Base-by-base conservation (phyloP, 1,140 invertebrate species). In the Drosophila paulistorum region DNA sequence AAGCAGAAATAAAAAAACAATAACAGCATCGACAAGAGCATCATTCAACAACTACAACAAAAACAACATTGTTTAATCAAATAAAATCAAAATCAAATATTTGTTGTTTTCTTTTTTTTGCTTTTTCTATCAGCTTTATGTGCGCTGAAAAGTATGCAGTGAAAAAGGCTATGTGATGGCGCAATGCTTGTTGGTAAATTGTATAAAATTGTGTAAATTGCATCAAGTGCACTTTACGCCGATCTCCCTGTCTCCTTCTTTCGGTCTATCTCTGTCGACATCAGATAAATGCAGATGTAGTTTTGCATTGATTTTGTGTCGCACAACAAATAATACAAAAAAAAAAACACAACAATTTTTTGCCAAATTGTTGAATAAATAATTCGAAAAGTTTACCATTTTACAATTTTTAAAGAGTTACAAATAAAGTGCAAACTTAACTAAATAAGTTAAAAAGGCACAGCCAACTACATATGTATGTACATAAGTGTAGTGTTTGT, bases 171-270 rank as follows among this genome's bases (percentile, higher is more conserved):
- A 13, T 59, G 14, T 20, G n/a, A 45, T 7, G n/a, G 42, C 6
- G 42, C 6, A 30, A n/a, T 35, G n/a, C n/a, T 2, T 37, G 33
- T 37, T 51, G 45, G 14, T 35, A 58, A 58, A 58, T 58, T 58
- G 57, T 58, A 17, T 58, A 58, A 37, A 58, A 58, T 58, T 35
- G 14, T 71, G 68, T 62, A 79, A 79, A 79, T 67, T 71, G 65
- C 14, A 51, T 51, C 17, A 51, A 51, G 45, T 23, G 45, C 17
- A 51, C 17, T 51, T 51, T 51, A 3, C 11, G 14, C 9, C 23
- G 13, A 13, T 13, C 37, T 10, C 17, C 42, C 30, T 37, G 60
- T n/a, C 23, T 9, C 20, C 30, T 7, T 10, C 39, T 37, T 33
- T 55, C 11, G 13, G 26, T 33, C 1, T 14, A 0, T 30, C 35